A percentile compares a stretch with the other conserved stretches of the same genome.
Conservation (phyloP, 2,888 invertebrate species). For the Argyresthia albistria region DNA sequence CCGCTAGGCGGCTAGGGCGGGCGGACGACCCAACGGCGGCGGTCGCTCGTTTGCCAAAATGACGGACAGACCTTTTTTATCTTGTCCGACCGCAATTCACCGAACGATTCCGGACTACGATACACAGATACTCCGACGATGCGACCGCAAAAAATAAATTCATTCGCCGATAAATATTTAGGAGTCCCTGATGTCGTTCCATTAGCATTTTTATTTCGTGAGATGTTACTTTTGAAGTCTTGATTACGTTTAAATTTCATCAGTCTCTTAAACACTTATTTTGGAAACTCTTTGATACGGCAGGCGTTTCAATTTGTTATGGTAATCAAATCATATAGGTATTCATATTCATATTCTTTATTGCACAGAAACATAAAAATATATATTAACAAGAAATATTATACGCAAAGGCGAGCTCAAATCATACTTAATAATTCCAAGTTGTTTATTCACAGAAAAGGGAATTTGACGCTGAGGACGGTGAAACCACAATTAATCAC, state of each 20-base stretch:
- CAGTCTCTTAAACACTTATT: not conserved
- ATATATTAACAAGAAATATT: no score
- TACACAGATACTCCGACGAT: slow-evolving; percentile 11
- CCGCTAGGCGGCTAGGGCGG: slow-evolving; percentile 19
- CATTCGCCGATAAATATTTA: not conserved
- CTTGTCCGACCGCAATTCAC: slow-evolving; percentile 66
- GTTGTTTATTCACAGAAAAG: no score
- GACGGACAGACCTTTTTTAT: slow-evolving; percentile 70
- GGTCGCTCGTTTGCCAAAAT: slow-evolving; percentile 63
- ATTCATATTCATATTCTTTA: no score
- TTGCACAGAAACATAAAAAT: no score
- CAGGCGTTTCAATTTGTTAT: no score
- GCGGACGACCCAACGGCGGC: slow-evolving; percentile 19
- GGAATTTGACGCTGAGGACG: no score
- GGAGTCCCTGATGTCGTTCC: not conserved
- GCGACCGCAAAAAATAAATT: not conserved
- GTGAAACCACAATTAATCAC: no score
- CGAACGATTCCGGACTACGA: slow-evolving; percentile 41
- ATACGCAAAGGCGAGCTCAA: no score
- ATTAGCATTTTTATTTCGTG: not conserved
- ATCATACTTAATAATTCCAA: no score
- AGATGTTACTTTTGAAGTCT: not conserved
- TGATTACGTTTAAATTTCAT: not conserved
- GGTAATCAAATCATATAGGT: no score
- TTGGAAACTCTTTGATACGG: no score